A percentile compares a stretch with the other conserved stretches of the same genome.
phyloP scores from a whole-genome alignment of 2,797 vertebrate species.

The Kryptolebias ocellatus region DNA sequence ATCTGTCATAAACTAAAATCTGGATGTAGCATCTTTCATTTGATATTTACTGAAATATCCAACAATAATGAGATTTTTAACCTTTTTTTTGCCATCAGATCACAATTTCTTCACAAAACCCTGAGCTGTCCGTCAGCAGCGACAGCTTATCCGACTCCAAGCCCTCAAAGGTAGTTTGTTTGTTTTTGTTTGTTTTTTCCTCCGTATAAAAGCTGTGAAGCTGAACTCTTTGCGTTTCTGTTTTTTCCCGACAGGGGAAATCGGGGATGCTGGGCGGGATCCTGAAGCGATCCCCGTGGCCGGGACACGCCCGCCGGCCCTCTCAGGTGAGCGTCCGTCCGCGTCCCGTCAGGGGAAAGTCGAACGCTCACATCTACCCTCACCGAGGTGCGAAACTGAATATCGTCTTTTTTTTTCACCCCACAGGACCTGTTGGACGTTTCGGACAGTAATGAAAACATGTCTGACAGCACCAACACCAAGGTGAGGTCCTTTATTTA shows the following conservation, averaged over 20 bases:
- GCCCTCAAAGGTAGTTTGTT: slow-evolving; percentile 50
- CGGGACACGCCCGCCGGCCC: slow-evolving; percentile 41
- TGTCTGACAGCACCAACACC: slow-evolving; percentile 30
- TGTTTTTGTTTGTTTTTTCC: neutral
- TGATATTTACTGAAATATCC: too few relatives aligned
- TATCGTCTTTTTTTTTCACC: neutral
- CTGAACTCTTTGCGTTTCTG: neutral
- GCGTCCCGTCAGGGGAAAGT: too few relatives aligned
- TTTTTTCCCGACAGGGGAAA: slow-evolving; percentile 53
- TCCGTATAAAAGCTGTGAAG: neutral
- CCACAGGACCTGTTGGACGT: slow-evolving; percentile 62
- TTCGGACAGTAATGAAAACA: slow-evolving; percentile 34
- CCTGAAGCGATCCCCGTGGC: slow-evolving; percentile 52
- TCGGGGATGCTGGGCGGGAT: slow-evolving; percentile 43
- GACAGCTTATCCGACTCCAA: slow-evolving; percentile 49
- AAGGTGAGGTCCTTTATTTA: slow-evolving; percentile 49
- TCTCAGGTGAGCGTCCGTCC: slow-evolving; percentile 56
- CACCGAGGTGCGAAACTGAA: too few relatives aligned
- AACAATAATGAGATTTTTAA: neutral
- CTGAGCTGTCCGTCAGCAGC: slow-evolving; percentile 47
- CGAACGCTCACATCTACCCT: too few relatives aligned
- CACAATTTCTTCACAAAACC: slow-evolving; percentile 24
- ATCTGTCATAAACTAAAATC: too few relatives aligned
- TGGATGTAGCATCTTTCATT: too few relatives aligned
- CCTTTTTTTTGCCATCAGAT: slow-evolving; percentile 17